These are phyloP conservation scores for Drosophila koepferae DNA, from an alignment of 2,888 invertebrate genomes.

Conservation along the genomic window DNA sequence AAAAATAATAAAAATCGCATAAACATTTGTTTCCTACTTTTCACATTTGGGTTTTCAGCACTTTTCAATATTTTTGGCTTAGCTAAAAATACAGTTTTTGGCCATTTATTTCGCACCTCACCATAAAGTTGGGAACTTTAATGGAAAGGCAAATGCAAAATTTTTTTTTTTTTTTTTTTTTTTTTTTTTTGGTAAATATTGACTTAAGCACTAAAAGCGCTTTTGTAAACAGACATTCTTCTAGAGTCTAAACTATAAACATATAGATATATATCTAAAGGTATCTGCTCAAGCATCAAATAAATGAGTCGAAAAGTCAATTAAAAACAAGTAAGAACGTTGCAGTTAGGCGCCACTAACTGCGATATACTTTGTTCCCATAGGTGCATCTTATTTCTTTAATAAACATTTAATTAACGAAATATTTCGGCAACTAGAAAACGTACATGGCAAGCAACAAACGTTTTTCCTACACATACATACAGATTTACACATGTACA, in stretches of 20 bases:
- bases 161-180: constrained; percentile 11
- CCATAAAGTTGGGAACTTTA: constrained; percentile 69
- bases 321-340: too few species aligned
- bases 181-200: constrained; percentile 58
- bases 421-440: too few species aligned
- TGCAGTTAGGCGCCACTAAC: too few species aligned
- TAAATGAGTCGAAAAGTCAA: constrained; percentile 50
- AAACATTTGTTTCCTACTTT: constrained; percentile 68
- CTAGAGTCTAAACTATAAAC: constrained; percentile 30
- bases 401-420: too few species aligned
- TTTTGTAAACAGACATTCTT: constrained; percentile 54
- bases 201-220: constrained; percentile 55
- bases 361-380: too few species aligned
- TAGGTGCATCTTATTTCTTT: too few species aligned
- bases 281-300: constrained; percentile 32
- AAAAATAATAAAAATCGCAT: constrained; percentile 39
- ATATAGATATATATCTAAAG: background rate
- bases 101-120: constrained; percentile 72
- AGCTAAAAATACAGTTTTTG: constrained; percentile 45
- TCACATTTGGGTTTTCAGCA: constrained; percentile 43
- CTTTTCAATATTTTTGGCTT: constrained; percentile 42
- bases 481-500: too few species aligned
- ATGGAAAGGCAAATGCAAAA: constrained; percentile 50
- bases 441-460: too few species aligned
- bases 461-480: too few species aligned